Evolutionary conservation across 2,888 invertebrate genomes (phyloP), one percentile per base, ranked within the genome.

Genomic region (Phasia obesa): DNA sequence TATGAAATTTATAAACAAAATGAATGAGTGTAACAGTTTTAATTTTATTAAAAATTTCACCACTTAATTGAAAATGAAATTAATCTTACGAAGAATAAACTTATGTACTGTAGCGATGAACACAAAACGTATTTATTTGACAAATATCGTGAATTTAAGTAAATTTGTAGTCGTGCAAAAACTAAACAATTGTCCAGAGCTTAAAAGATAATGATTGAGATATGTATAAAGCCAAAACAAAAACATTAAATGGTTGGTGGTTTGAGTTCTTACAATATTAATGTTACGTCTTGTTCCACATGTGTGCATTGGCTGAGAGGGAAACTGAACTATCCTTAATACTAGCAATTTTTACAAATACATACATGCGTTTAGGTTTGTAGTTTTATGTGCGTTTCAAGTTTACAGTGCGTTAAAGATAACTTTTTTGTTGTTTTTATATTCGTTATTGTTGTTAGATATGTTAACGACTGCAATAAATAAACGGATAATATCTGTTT

Each of bases 391-490:
- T 35, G 57, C 38, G 49, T 51, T 23, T 55, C 25, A 38, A 67
- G 31, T 70, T 60, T 62, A 51, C 59, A 73, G 59, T 79, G 73
- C 53, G 67, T 74, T 55, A 60, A 38, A 67, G 79, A 74, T 80
- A 73, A 80, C n/a, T 67, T 74, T n/a, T 55, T 44, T 51, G 51
- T 44, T 76, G 27, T 69, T 76, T 60, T 53, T 42, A 55, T 60
- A 60, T 77, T 23, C 47, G 44, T 77, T 77, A 77, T 60, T 70
- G 53, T 80, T 80, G 86, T 87, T 86, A 88, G 89, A 89, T 90
- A 90, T 90, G 88, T 89, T 90, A 89, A 89, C 89, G 89, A 90
- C 89, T 88, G 89, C 88, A 87, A 89, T 89, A 89, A 89, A 89
- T 90, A 89, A 90, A 85, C 89, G 89, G 89, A 89, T 89, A 89